Conservation (phyloP, 37 sponge, comb jelly and placozoan genomes). For the Trichoplax adhaerens region DNA sequence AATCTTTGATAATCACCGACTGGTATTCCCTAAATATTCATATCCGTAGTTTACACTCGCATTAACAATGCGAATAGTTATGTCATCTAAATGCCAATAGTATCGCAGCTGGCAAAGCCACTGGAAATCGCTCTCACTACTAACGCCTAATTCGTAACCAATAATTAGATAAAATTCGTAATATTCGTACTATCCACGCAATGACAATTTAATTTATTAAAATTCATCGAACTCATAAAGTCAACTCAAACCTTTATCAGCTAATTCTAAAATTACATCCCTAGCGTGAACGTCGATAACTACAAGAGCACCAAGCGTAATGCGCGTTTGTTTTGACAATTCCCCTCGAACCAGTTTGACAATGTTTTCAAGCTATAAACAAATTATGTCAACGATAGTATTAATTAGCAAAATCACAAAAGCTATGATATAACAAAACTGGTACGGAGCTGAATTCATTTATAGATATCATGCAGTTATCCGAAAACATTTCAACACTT, state of each 20-base stretch:
- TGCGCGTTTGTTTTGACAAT: constrained; percentile 84
- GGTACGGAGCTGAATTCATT: background rate
- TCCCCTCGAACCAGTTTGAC: constrained; percentile 89
- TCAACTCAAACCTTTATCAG: constrained; percentile 27
- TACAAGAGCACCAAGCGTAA: constrained; percentile 90
- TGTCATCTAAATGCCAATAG: constrained; percentile 84
- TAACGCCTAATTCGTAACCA: constrained; percentile 21
- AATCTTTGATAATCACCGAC: constrained; percentile 7
- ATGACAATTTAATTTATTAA: background rate
- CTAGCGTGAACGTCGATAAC: constrained; percentile 93
- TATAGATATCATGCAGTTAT: background rate
- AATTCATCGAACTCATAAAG: background rate
- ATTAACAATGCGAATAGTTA: constrained; percentile 66
- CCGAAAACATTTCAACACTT: background rate
- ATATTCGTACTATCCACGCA: too few species aligned
- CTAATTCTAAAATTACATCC: constrained; percentile 65
- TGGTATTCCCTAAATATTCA: constrained; percentile 96
- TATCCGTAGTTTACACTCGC: constrained; percentile 80
- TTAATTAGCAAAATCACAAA: too few species aligned
- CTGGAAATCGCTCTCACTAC: constrained; percentile 78
- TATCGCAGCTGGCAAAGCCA: constrained; percentile 97
- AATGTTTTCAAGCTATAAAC: constrained; percentile 57
- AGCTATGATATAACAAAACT: background rate
- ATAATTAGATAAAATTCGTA: background rate
- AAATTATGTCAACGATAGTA: too few species aligned